phyloP scores from a whole-genome alignment of 1,140 invertebrate species.

The Eumaeus atala region DNA sequence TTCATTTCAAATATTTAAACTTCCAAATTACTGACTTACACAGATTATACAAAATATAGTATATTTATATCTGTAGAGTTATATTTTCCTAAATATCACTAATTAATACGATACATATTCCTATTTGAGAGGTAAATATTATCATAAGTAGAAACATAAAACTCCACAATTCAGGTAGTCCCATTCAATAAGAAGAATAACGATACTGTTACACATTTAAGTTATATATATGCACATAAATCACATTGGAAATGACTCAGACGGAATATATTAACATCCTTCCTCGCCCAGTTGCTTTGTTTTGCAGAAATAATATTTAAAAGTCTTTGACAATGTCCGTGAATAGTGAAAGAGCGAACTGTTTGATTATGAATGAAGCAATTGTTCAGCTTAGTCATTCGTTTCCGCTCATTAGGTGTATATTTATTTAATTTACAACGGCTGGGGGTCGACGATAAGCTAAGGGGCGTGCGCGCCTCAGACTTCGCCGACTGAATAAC shows the following conservation, averaged over 20 bases:
- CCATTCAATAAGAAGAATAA: too few relatives aligned
- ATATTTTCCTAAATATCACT: too few relatives aligned
- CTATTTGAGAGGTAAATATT: too few relatives aligned
- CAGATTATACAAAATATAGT: too few relatives aligned
- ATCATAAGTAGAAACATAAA: too few relatives aligned
- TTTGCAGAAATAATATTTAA: conserved; percentile 21
- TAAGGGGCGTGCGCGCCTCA: conserved; percentile 57
- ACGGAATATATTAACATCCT: conserved; percentile 19
- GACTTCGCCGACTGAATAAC: conserved; percentile 65
- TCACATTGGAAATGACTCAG: conserved; percentile 11
- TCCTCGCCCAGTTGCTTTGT: conserved; percentile 11
- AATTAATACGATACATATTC: too few relatives aligned
- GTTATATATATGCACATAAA: background rate
- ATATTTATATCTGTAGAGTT: too few relatives aligned
- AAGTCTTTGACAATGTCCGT: conserved; percentile 19
- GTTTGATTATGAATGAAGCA: conserved; percentile 29
- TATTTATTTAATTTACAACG: conserved; percentile 73
- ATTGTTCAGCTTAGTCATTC: conserved; percentile 62
- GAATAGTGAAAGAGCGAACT: conserved; percentile 9
- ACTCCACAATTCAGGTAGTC: too few relatives aligned
- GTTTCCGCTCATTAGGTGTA: conserved; percentile 70
- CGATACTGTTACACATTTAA: too few relatives aligned
- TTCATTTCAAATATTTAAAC: too few relatives aligned
- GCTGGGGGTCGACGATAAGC: conserved; percentile 67
- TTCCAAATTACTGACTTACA: too few relatives aligned